Conservation (phyloP, 2,797 vertebrate species). For the Eleutherodactylus coqui region DNA sequence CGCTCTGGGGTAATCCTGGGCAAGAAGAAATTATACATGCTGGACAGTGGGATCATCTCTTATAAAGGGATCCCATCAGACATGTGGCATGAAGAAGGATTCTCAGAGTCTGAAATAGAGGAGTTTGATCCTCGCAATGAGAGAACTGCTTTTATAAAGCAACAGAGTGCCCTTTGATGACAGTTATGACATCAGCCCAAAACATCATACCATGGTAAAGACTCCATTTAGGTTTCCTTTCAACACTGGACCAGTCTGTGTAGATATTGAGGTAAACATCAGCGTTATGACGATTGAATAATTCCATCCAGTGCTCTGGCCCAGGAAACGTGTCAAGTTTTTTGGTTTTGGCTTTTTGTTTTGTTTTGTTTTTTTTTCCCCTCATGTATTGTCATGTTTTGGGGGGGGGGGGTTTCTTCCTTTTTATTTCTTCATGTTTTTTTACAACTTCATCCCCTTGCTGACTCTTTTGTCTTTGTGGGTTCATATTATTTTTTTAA, state of each 20-base stretch:
- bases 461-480: neutral
- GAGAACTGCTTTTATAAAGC: constrained; percentile 99
- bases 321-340: neutral
- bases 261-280: constrained; percentile 29
- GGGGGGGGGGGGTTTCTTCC: too few relatives aligned
- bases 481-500: neutral
- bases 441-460: neutral
- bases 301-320: constrained; percentile 34
- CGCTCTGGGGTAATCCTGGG: constrained; percentile 85
- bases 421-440: neutral
- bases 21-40: constrained; percentile 86
- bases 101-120: constrained; percentile 88
- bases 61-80: constrained; percentile 92
- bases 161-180: constrained; percentile 98
- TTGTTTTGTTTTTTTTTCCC: neutral
- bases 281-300: neutral
- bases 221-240: constrained; percentile 36
- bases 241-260: constrained; percentile 28
- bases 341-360: neutral
- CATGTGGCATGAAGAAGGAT: constrained; percentile 88
- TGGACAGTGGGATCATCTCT: constrained; percentile 85
- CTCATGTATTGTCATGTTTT: too few relatives aligned
- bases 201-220: constrained; percentile 30
- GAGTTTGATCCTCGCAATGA: constrained; percentile 88
- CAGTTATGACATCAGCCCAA: neutral